Conservation (phyloP, 2,888 invertebrate species). For the Cyclophora punctaria region DNA sequence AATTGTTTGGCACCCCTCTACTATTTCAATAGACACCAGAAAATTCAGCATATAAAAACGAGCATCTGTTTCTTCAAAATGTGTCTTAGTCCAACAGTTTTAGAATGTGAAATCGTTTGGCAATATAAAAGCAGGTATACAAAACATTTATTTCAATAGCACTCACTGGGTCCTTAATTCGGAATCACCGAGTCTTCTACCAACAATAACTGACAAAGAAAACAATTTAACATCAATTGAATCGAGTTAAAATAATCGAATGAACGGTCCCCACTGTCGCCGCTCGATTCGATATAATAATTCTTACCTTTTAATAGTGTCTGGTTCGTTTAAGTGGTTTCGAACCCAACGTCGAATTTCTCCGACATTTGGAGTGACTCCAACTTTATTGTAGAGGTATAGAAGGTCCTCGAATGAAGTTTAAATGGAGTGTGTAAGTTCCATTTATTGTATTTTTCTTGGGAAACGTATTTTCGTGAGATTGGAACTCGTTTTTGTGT, state of each 20-base stretch:
- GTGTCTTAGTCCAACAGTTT: too few relatives aligned
- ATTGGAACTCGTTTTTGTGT: too few relatives aligned
- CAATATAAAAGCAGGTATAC: too few relatives aligned
- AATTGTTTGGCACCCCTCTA: too few relatives aligned
- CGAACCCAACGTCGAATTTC: constrained; percentile 16
- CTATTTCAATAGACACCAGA: too few relatives aligned
- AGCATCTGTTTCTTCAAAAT: too few relatives aligned
- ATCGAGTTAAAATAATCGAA: constrained; percentile 16
- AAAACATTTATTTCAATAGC: too few relatives aligned
- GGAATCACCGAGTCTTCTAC: too few relatives aligned
- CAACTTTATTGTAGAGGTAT: constrained; percentile 59
- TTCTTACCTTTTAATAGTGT: constrained; percentile 44
- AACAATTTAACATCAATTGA: constrained; percentile 13
- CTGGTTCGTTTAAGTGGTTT: constrained; percentile 32
- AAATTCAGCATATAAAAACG: too few relatives aligned
- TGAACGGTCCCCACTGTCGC: constrained; percentile 13
- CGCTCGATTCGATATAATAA: constrained; percentile 31
- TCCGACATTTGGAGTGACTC: constrained; percentile 55
- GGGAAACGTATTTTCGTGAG: too few relatives aligned
- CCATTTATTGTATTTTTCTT: constrained; percentile 26
- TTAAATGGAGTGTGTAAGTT: constrained; percentile 42
- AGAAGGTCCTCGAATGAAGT: constrained; percentile 36
- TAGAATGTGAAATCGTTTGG: too few relatives aligned
- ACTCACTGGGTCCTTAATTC: background rate
- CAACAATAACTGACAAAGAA: constrained; percentile 1